A percentile compares a stretch with the other conserved stretches of the same genome.
Conservation (phyloP, 1,140 invertebrate genomes). For the Ooceraea biroi region DNA sequence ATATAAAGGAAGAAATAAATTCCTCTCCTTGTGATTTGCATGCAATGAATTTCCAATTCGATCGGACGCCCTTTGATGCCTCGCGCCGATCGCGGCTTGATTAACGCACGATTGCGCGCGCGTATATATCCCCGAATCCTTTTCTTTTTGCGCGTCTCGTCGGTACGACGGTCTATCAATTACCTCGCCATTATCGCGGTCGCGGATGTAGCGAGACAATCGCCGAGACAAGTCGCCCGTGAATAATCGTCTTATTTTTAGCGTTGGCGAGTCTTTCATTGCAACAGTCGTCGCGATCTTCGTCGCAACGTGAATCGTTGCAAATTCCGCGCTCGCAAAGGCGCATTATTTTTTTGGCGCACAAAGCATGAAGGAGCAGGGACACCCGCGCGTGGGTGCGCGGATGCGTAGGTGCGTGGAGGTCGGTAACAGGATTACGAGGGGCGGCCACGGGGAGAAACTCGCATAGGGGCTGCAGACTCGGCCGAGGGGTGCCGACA, state of each 20-base stretch:
- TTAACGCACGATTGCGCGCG: slow-evolving; percentile 65
- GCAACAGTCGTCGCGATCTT: slow-evolving; percentile 19
- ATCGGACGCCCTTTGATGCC: slow-evolving; percentile 74
- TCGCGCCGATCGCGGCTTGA: slow-evolving; percentile 64
- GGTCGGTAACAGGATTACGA: slow-evolving; percentile 77
- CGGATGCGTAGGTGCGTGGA: slow-evolving; percentile 71
- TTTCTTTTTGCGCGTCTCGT: slow-evolving; percentile 6
- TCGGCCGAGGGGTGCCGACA: slow-evolving; percentile 73
- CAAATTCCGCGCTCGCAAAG: slow-evolving; percentile 20
- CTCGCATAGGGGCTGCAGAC: slow-evolving; percentile 64
- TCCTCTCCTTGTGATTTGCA: slow-evolving; percentile 79
- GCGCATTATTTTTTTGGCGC: slow-evolving; percentile 68
- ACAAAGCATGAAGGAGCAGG: slow-evolving; percentile 53
- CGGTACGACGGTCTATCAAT: background rate
- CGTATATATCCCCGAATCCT: slow-evolving; percentile 22
- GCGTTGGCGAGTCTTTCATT: background rate
- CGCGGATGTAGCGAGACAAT: slow-evolving; percentile 14
- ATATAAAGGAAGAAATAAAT: slow-evolving; percentile 77
- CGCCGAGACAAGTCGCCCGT: background rate
- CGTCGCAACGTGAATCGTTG: slow-evolving; percentile 49
- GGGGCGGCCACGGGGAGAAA: slow-evolving; percentile 60
- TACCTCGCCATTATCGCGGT: background rate
- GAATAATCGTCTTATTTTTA: slow-evolving; percentile 11
- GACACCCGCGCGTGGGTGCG: slow-evolving; percentile 41
- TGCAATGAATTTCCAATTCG: slow-evolving; percentile 78